phyloP scores from a whole-genome alignment of 2,113 vertebrate genomes.

The Pipra filicauda region DNA sequence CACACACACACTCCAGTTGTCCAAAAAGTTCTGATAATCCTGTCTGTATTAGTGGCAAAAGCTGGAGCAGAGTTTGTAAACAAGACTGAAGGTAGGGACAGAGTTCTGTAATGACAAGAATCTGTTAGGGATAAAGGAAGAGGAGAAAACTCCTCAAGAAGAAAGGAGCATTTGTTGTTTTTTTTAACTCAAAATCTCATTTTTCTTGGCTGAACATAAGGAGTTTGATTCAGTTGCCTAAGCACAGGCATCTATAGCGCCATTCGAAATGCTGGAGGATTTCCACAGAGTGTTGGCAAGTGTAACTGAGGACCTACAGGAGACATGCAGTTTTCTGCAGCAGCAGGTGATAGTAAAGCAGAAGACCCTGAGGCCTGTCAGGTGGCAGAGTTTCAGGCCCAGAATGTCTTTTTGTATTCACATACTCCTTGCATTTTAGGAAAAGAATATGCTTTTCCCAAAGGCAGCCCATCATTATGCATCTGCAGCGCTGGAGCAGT shows the following conservation, averaged over 20 bases:
- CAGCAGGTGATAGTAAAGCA: slow-evolving; percentile 18
- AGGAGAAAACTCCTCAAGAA: background rate
- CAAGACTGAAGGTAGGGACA: background rate
- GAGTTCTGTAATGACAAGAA: background rate
- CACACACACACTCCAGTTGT: background rate
- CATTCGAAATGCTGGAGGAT: slow-evolving; percentile 1
- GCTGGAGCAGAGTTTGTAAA: background rate
- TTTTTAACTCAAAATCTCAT: background rate
- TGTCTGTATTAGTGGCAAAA: background rate
- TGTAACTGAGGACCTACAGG: background rate
- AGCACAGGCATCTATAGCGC: background rate
- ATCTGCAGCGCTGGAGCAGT: background rate
- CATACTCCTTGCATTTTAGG: background rate
- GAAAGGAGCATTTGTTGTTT: background rate
- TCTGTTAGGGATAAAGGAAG: background rate
- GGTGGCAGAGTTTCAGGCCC: background rate
- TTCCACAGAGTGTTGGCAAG: background rate
- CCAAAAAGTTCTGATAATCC: background rate
- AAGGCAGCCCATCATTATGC: background rate
- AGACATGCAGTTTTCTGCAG: background rate
- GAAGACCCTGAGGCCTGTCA: background rate
- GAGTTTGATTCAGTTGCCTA: background rate
- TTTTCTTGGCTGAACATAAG: background rate
- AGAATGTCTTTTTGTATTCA: background rate
- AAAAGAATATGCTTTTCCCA: background rate